phyloP scores from a whole-genome alignment of 1,140 invertebrate species.

The Augochlora pura region DNA sequence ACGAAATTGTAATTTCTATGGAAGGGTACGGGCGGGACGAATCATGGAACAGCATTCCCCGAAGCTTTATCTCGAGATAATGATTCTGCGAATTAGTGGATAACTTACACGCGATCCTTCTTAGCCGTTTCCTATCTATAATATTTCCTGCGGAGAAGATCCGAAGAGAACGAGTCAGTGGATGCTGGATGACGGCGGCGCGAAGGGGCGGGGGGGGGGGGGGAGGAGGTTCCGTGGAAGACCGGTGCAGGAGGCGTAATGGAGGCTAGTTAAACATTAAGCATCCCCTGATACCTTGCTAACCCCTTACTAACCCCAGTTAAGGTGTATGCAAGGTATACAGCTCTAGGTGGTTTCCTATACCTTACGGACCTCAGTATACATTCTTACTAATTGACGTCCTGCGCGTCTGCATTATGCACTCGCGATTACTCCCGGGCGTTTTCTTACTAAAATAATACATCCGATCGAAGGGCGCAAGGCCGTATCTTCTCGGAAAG shows the following conservation, averaged over 20 bases:
- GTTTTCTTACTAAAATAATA: conserved; percentile 66
- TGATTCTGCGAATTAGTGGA: conserved; percentile 61
- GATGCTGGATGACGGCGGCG: conserved; percentile 64
- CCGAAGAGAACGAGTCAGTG: conserved; percentile 58
- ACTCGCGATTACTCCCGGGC: conserved; percentile 67
- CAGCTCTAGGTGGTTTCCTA: conserved; percentile 65
- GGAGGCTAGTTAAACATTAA: conserved; percentile 79
- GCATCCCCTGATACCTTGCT: conserved; percentile 76
- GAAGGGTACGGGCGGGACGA: background rate
- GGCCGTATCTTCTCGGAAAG: background rate
- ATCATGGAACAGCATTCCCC: background rate
- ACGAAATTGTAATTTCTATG: no score
- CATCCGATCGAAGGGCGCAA: conserved; percentile 47
- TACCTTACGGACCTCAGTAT: conserved; percentile 71
- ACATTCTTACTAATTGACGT: conserved; percentile 79
- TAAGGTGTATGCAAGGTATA: conserved; percentile 72
- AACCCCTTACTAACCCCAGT: conserved; percentile 72
- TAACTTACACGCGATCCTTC: conserved; percentile 58
- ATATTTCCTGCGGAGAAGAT: conserved; percentile 68
- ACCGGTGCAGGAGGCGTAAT: conserved; percentile 71
- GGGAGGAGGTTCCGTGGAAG: conserved; percentile 28
- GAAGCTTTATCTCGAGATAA: conserved; percentile 31
- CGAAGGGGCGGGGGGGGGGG: conserved; percentile 28
- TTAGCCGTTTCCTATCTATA: conserved; percentile 65
- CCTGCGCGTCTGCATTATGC: conserved; percentile 71